Percentiles rank a stretch among this genome's conserved stretches.
These are phyloP conservation scores for Melitaea cinxia DNA, from an alignment of 1,140 invertebrate species.

Conservation along the genomic window DNA sequence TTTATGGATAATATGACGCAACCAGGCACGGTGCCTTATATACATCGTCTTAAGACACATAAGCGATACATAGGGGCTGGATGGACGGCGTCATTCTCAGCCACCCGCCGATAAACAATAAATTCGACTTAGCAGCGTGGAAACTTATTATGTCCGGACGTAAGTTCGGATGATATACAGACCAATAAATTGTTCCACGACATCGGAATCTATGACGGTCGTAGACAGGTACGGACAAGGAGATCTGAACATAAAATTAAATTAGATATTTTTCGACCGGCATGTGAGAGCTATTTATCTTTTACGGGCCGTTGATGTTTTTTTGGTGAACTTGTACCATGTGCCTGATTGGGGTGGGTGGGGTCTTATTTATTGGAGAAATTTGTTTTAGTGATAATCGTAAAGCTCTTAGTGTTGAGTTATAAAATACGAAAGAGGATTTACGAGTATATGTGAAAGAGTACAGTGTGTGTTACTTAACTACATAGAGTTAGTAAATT, in stretches of 20 bases:
- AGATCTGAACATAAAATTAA: slow-evolving; percentile 58
- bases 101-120: slow-evolving; percentile 58
- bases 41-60: slow-evolving; percentile 10
- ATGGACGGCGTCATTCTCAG: slow-evolving; percentile 35
- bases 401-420: background rate
- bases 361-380: slow-evolving; percentile 6
- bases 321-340: slow-evolving; percentile 35
- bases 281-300: slow-evolving; percentile 47
- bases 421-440: background rate
- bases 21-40: background rate
- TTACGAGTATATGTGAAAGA: background rate
- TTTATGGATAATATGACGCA: background rate
- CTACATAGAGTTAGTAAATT: background rate
- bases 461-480: too few species aligned
- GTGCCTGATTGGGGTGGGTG: slow-evolving; percentile 11
- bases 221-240: slow-evolving; percentile 51
- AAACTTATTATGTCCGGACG: slow-evolving; percentile 64
- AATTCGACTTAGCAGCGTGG: slow-evolving; percentile 63
- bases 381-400: slow-evolving; percentile 13
- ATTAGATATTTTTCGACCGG: slow-evolving; percentile 57
- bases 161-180: slow-evolving; percentile 64
- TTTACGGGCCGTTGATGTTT: slow-evolving; percentile 45
- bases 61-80: slow-evolving; percentile 15
- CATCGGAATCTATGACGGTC: slow-evolving; percentile 63
- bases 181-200: slow-evolving; percentile 57